Base-by-base conservation (phyloP, 1,140 invertebrate species). In the Drosophila pectinifera region DNA sequence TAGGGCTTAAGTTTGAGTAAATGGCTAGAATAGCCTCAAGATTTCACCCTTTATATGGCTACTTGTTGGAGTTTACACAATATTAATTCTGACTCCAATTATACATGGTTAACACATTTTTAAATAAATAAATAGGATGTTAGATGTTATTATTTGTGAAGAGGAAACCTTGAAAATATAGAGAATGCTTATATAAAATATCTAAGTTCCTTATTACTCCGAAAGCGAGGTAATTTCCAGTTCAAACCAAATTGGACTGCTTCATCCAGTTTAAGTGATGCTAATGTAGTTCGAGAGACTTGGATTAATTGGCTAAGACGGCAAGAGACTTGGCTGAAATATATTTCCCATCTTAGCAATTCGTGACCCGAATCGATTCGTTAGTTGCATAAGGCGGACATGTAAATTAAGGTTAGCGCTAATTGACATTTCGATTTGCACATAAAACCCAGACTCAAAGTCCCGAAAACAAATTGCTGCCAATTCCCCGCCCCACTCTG, bases 361-460 rank as follows among this genome's bases (percentile, higher is more conserved):
- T 53, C 48, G 39, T 72, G 68, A 57, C 68, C 68, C 51, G 42
- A 72, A 72, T 70, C 68, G 42, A 69, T 57, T 57, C 13, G 34
- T 13, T 26, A 20, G 28, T 72, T 72, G 65, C 68, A 70, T 70
- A 57, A 70, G 49, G 13, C 42, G 34, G 39, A 51, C 68, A 75
- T 75, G 45, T 67, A 65, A 67, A 77, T 77, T 51, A 53, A 77
- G 74, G 73, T 80, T 63, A 73, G 63, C 59, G 61, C 78, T 70
- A 80, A 83, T 83, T 79, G 72, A 38, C 75, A 79, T 56, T 83
- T 49, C 41, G 73, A 77, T 76, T 75, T 56, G 58, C 58, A 54
- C 61, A 54, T 72, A 62, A 82, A 73, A 57, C 70, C 55, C 64
- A 1, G 42, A 59, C 67, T 41, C 54, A 11, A 55, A 41, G 31